These are phyloP conservation scores for Phalacrocorax pelagicus DNA, from an alignment of 2,113 vertebrate species.

Conservation along the genomic window DNA sequence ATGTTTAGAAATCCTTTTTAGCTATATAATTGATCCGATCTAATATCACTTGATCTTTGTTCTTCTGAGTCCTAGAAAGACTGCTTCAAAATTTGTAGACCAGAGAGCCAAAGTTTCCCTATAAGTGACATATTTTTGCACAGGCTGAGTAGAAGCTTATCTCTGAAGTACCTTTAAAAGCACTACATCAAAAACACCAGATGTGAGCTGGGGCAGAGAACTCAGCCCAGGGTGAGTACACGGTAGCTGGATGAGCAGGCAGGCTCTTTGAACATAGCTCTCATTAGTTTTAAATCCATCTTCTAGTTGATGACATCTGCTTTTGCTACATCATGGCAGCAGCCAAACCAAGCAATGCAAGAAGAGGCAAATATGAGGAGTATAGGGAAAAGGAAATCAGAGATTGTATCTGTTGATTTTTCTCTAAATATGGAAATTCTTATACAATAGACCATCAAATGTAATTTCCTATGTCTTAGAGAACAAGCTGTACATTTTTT, in stretches of 20 bases:
- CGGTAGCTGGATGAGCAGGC: not conserved
- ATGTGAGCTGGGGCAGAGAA: not conserved
- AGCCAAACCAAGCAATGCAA: conserved; percentile 1
- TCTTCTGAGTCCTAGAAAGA: not conserved
- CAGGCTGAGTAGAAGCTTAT: not conserved
- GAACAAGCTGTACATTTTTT: conserved; percentile 61
- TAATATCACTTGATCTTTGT: not conserved
- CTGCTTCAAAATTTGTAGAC: not conserved
- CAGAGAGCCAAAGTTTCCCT: not conserved
- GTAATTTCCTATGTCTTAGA: conserved; percentile 59
- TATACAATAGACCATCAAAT: conserved; percentile 66
- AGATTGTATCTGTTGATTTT: conserved; percentile 67
- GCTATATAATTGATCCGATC: not conserved
- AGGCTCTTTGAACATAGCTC: not conserved
- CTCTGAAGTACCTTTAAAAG: not conserved
- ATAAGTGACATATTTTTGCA: not conserved
- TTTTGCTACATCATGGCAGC: not conserved
- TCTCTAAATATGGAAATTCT: conserved; percentile 67
- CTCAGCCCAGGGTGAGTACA: not conserved
- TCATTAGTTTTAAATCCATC: not conserved
- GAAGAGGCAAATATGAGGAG: conserved; percentile 16
- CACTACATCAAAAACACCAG: not conserved
- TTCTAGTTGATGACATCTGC: not conserved
- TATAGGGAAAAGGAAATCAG: conserved; percentile 59
- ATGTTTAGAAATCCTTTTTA: not conserved